Evolutionary conservation across 2,888 invertebrate species (phyloP), one percentile per base, ranked within the genome.

Genomic region (Halictus quadricinctus): DNA sequence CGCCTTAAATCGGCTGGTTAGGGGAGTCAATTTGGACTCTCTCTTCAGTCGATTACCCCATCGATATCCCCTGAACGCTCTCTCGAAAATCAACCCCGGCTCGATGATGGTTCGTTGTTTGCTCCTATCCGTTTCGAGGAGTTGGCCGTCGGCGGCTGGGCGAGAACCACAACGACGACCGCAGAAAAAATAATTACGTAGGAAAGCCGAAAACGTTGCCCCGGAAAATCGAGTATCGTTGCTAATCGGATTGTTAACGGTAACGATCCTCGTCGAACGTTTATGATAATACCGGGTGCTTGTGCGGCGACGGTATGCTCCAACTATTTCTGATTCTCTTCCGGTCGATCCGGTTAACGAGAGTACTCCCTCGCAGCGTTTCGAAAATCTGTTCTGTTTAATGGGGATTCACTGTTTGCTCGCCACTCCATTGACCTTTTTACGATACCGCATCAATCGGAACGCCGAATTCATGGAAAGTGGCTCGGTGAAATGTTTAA

Each of bases 341-440:
- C 69, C 41, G 85, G 73, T 72, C 64, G 76, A 80, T 85, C 64
- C 64, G 77, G 80, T 43, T 70, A 80, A 87, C 54, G 78, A 78
- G 80, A 80, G 5, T 36, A 36, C 72, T 80, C 69, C 76, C 72
- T 73, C 54, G 76, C 66, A 43, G 50, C 69, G 36, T 60, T 72
- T 54, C 80, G 83, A 60, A 80, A 87, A 88, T 84, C 87, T 60
- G 58, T 74, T 74, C 60, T 75, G 64, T 79, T 72, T 83, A 81
- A 88, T 75, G 79, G 72, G 25, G 15, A 81, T 76, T 77, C 48
- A 36, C 21, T 76, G 84, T 83, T 81, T 75, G 66, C 72, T 50
- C 69, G n/a, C n/a, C 80, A 50, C 72, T 43, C 41, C 60, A 21
- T 29, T 66, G 29, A 76, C 13, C 25, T 79, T 76, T 79, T 79